Percentiles rank a stretch among this genome's conserved stretches.
phyloP scores from a whole-genome alignment of 2,888 invertebrate species.

The Carterocephalus palaemon region DNA sequence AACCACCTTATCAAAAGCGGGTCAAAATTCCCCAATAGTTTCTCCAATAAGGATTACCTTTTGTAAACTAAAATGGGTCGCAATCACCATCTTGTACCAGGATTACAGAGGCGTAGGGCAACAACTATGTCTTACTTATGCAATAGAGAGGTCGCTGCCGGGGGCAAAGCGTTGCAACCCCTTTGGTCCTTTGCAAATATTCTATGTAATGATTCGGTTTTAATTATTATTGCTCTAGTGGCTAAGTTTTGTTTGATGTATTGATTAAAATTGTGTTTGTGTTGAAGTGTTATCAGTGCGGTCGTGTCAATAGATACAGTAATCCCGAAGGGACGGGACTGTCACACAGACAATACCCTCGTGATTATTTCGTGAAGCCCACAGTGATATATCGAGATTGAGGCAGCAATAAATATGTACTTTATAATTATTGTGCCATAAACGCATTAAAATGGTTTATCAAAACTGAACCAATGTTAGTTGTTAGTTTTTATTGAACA shows the following conservation, averaged over 20 bases:
- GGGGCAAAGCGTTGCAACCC: slow-evolving; percentile 51
- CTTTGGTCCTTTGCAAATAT: slow-evolving; percentile 75
- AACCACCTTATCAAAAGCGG: slow-evolving; percentile 50
- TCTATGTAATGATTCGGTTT: slow-evolving; percentile 76
- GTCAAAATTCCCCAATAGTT: slow-evolving; percentile 71
- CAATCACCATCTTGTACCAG: slow-evolving; percentile 75
- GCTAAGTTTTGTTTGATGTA: slow-evolving; percentile 76
- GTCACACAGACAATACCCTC: slow-evolving; percentile 30
- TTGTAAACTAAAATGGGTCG: slow-evolving; percentile 76
- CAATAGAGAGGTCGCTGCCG: slow-evolving; percentile 53
- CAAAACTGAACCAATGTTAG: too few species aligned
- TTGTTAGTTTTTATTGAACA: neutral
- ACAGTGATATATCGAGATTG: slow-evolving; percentile 10
- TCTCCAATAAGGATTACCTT: slow-evolving; percentile 74
- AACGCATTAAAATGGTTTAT: too few species aligned
- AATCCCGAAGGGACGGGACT: slow-evolving; percentile 43
- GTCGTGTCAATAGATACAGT: slow-evolving; percentile 56
- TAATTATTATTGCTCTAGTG: slow-evolving; percentile 76
- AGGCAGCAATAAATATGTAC: slow-evolving; percentile 19
- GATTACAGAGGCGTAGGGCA: slow-evolving; percentile 64
- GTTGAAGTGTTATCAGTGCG: slow-evolving; percentile 60
- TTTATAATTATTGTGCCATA: slow-evolving; percentile 8
- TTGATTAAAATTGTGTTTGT: slow-evolving; percentile 76
- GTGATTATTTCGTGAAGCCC: slow-evolving; percentile 30
- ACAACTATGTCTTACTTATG: slow-evolving; percentile 48